Conservation (phyloP, 1,140 invertebrate genomes). For the Drosophila persimilis region DNA sequence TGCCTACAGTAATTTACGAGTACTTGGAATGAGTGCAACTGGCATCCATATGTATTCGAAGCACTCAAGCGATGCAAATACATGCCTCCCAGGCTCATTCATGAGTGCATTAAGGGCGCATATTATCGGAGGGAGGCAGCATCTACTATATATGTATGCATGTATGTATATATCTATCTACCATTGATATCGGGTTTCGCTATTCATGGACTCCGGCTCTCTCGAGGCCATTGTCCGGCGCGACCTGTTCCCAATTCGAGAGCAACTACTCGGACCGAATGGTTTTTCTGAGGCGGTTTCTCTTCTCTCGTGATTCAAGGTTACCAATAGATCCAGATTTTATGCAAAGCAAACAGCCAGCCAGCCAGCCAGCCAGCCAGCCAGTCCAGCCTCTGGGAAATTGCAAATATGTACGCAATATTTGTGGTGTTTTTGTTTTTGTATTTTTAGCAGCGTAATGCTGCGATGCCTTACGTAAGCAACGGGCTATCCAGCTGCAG, state of each 20-base stretch:
- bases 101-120: too few species aligned
- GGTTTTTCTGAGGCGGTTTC: too few species aligned
- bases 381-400: conserved; percentile 28
- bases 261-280: neutral
- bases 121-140: too few species aligned
- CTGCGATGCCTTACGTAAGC: conserved; percentile 62
- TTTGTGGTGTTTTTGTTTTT: conserved; percentile 27
- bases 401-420: conserved; percentile 49
- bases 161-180: too few species aligned
- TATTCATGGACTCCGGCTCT: too few species aligned
- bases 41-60: too few species aligned
- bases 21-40: too few species aligned
- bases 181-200: too few species aligned
- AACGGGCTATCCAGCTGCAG: conserved; percentile 57
- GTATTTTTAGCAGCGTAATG: conserved; percentile 53
- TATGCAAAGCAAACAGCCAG: conserved; percentile 35
- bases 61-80: too few species aligned
- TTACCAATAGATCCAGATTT: conserved; percentile 34
- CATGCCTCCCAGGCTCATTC: too few species aligned
- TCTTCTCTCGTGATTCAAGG: conserved; percentile 26
- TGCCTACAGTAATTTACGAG: too few species aligned
- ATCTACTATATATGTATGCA: too few species aligned
- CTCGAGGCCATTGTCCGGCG: neutral
- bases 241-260: conserved; percentile 22
- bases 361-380: neutral